phyloP scores from a whole-genome alignment of 2,888 invertebrate genomes.

The Dicyrtoma fusca region DNA sequence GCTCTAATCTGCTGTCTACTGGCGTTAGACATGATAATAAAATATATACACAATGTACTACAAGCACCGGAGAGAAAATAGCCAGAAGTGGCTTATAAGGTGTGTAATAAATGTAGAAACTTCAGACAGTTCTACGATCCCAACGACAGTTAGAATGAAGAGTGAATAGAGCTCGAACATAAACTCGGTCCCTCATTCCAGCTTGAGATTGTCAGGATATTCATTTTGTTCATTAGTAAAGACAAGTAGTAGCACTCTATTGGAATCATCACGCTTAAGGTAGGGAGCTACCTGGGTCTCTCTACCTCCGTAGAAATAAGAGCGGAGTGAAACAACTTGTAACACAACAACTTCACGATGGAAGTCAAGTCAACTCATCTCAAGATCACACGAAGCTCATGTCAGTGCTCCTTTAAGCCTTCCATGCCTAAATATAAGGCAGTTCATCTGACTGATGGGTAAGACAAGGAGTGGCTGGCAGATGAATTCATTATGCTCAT shows the following conservation, averaged over 20 bases:
- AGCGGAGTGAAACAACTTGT: background rate
- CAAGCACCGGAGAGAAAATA: background rate
- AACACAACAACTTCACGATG: slow-evolving; percentile 7
- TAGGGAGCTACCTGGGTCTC: background rate
- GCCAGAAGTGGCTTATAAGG: too few species aligned
- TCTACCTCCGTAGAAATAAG: background rate
- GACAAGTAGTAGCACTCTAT: slow-evolving; percentile 39
- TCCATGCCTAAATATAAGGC: slow-evolving; percentile 29
- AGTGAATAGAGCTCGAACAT: background rate
- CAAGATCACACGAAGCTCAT: slow-evolving; percentile 31
- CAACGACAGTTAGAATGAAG: background rate
- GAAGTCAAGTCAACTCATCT: slow-evolving; percentile 24
- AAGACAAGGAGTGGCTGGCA: slow-evolving; percentile 46
- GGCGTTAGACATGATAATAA: too few species aligned
- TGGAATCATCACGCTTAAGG: slow-evolving; percentile 39
- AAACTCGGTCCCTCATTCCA: background rate
- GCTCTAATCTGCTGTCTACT: background rate
- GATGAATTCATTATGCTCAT: slow-evolving; percentile 45
- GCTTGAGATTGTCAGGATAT: slow-evolving; percentile 24
- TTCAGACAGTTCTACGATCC: too few species aligned
- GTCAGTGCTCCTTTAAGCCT: slow-evolving; percentile 18
- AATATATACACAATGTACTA: background rate
- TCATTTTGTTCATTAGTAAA: slow-evolving; percentile 40
- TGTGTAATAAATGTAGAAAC: too few species aligned
- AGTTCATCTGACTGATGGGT: slow-evolving; percentile 35